Evolutionary conservation across 2,113 vertebrate species (phyloP), one percentile per base, ranked within the genome.

Genomic region (Pan paniscus): DNA sequence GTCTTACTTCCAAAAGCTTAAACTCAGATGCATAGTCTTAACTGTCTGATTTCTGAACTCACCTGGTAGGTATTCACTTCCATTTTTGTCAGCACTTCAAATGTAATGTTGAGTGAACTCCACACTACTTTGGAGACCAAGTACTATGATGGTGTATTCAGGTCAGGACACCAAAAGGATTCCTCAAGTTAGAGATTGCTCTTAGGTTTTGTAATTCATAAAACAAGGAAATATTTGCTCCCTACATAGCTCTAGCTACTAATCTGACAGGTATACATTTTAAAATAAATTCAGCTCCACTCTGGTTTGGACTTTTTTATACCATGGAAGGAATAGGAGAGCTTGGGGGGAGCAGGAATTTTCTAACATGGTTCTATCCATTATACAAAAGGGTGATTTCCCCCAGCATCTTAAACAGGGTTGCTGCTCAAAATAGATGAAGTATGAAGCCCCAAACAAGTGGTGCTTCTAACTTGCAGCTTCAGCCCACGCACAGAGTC

Each of bases 251-350:
- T 68, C 79, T 72, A 20, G 14, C 43, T 90, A 11, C 59, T 92
- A 75, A 94, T 16, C 43, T 75, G 52, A 73, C 76, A 48, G 46
- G 22, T 27, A 59, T 83, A 73, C 30, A 46, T 75, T 94, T 43
- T 25, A 89, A 92, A 94, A 83, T 73, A 93, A 87, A 89, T 76
- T 89, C 59, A 61, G 52, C 40, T 76, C 27, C 81, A 38, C 52
- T 73, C 40, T 95, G 27, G 43, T 46, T 38, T 93, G n/a, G 20
- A 52, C 57, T 82, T 83, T 27, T 94, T 91, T 86, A 5, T 38
- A n/a, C 6, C 12, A 5, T 32, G 12, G 48, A 30, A 20, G 8
- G 16, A 64, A 5, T 68, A 90, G 27, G 30, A 85, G 30, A 27
- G 9, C 16, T 40, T 64, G 12, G 35, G 93, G 48, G n/a, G n/a